Evolutionary conservation across 2,113 vertebrate genomes (phyloP).

Genomic region (Amblyopsis rosae): DNA sequence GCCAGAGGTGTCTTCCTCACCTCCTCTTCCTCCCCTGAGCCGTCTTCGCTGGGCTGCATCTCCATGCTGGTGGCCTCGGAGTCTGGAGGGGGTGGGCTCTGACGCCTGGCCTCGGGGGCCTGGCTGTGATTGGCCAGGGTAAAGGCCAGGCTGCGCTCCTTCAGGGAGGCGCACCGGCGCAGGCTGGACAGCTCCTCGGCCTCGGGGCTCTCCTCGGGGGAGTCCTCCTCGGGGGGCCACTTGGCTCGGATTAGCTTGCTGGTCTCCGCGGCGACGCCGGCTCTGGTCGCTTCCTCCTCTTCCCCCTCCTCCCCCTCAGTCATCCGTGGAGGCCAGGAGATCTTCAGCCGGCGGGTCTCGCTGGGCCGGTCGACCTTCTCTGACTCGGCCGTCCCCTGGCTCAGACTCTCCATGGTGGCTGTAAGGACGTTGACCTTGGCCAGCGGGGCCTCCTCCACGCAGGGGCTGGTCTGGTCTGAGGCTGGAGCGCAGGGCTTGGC

Average conservation of each 20-base stretch:
- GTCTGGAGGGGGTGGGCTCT: constrained; percentile 51
- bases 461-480: constrained; percentile 74
- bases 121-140: constrained; percentile 58
- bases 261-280: constrained; percentile 66
- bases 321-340: constrained; percentile 89
- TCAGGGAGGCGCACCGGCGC: constrained; percentile 82
- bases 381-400: constrained; percentile 25
- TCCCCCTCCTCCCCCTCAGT: constrained; percentile 10
- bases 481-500: constrained; percentile 24
- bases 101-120: constrained; percentile 34
- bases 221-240: constrained; percentile 93
- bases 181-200: constrained; percentile 79
- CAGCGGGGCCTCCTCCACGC: constrained; percentile 89
- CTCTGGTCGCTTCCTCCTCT: constrained; percentile 55
- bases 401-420: constrained; percentile 90
- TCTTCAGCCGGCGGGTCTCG: constrained; percentile 88
- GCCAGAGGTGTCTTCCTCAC: constrained; percentile 20
- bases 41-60: constrained; percentile 42
- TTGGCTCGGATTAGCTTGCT: constrained; percentile 81
- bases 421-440: constrained; percentile 89
- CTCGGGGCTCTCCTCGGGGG: constrained; percentile 57
- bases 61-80: constrained; percentile 42
- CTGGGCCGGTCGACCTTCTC: constrained; percentile 79
- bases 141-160: constrained; percentile 87
- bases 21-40: constrained; percentile 55